phyloP scores from a whole-genome alignment of 2,888 invertebrate genomes.

The Oscheius onirici region DNA sequence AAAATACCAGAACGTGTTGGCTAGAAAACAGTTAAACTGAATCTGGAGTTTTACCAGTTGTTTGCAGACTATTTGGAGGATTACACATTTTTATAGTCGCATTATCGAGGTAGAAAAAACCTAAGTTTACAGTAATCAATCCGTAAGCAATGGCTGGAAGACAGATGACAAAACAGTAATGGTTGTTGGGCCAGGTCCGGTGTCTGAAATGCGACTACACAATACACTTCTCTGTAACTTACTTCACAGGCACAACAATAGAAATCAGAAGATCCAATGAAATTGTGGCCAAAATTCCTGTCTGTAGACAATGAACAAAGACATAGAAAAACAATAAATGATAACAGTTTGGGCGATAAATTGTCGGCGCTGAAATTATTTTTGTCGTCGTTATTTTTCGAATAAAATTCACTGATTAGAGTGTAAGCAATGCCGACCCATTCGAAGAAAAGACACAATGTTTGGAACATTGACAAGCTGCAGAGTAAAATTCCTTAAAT shows the following conservation, averaged over 20 bases:
- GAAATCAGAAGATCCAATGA: constrained; percentile 33
- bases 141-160: constrained; percentile 21
- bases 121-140: constrained; percentile 2
- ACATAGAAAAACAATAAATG: constrained; percentile 15
- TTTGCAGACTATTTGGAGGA: constrained; percentile 28
- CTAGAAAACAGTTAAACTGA: background rate
- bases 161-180: constrained; percentile 15
- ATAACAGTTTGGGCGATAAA: constrained; percentile 12
- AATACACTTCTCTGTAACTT: background rate
- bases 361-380: background rate
- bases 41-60: background rate
- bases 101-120: constrained; percentile 17
- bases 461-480: constrained; percentile 20
- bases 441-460: constrained; percentile 30
- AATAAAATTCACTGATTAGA: constrained; percentile 13
- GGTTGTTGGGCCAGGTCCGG: background rate
- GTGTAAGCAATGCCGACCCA: constrained; percentile 30
- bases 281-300: constrained; percentile 35
- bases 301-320: constrained; percentile 31
- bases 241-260: constrained; percentile 30
- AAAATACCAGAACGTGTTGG: constrained; percentile 21
- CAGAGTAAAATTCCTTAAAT: constrained; percentile 32
- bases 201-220: background rate
- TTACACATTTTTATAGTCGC: constrained; percentile 17
- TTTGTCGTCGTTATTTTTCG: background rate